Percentiles rank a stretch among this genome's conserved stretches.
phyloP scores from a whole-genome alignment of 2,113 vertebrate genomes.

The Neodon shergylaensis region DNA sequence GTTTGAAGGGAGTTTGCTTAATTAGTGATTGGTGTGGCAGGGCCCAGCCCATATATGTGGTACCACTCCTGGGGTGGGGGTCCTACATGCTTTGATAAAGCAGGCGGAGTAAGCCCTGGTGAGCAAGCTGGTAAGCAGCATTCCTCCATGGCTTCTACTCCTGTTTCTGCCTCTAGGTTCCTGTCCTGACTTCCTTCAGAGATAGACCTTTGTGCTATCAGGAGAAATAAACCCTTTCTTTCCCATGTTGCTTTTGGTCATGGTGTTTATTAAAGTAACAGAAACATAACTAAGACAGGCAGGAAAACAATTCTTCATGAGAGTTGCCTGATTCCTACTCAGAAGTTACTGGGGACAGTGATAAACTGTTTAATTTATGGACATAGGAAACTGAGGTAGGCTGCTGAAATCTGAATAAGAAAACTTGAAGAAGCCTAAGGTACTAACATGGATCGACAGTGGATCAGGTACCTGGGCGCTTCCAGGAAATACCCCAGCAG shows the following conservation, averaged over 20 bases:
- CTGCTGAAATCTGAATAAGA: not conserved
- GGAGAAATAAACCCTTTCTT: not conserved
- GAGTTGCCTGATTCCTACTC: not conserved
- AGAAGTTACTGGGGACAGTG: not conserved
- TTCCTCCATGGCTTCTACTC: not conserved
- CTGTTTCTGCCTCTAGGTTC: not conserved
- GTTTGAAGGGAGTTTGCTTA: not conserved
- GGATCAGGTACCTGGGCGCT: not conserved
- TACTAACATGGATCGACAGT: rapidly evolving
- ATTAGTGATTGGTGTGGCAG: not conserved
- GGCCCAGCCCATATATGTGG: not conserved
- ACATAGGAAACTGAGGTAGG: not conserved
- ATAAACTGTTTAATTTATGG: rapidly evolving
- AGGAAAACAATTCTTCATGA: not conserved
- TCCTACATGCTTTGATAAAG: not conserved
- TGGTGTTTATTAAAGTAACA: not conserved
- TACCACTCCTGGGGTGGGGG: not conserved
- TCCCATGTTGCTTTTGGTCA: not conserved
- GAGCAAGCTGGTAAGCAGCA: not conserved
- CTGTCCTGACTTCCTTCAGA: not conserved
- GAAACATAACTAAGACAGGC: not conserved
- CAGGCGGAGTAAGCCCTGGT: not conserved
- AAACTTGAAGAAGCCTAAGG: not conserved
- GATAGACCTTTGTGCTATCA: not conserved
- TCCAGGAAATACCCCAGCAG: not conserved